These are phyloP conservation scores for Hystrix cristata DNA, from an alignment of 2,113 vertebrate species.

Conservation along the genomic window DNA sequence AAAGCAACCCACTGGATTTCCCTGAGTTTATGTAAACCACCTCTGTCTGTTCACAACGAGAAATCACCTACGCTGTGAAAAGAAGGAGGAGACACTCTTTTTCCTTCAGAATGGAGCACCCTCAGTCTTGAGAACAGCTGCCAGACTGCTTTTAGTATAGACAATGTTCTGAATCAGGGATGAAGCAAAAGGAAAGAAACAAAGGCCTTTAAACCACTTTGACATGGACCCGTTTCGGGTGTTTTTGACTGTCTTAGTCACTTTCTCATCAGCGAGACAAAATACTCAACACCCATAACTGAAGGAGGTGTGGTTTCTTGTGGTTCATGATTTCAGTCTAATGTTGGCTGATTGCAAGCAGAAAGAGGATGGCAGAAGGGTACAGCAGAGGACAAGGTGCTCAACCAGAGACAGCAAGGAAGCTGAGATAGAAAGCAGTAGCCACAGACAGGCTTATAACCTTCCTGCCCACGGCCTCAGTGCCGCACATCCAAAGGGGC, in stretches of 20 bases:
- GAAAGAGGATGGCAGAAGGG: background rate
- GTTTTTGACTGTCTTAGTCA: background rate
- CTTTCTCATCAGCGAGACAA: background rate
- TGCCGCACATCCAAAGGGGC: too few species aligned
- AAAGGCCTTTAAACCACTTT: background rate
- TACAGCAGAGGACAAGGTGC: background rate
- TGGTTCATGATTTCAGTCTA: background rate
- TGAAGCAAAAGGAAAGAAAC: conserved; percentile 22
- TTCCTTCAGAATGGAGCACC: background rate
- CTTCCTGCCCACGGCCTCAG: background rate
- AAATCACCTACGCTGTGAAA: background rate
- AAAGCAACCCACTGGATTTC: background rate
- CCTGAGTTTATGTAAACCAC: background rate
- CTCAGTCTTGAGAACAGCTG: background rate
- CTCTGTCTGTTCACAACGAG: background rate
- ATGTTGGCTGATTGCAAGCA: background rate
- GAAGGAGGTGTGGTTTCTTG: background rate
- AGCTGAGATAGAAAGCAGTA: background rate
- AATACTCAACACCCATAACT: background rate
- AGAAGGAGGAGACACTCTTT: background rate
- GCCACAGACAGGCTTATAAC: background rate
- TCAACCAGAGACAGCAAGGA: background rate
- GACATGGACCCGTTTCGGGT: background rate
- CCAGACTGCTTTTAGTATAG: background rate
- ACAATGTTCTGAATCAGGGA: background rate